Evolutionary conservation across 2,888 invertebrate genomes (phyloP).

Genomic region (Heliconius hortense): DNA sequence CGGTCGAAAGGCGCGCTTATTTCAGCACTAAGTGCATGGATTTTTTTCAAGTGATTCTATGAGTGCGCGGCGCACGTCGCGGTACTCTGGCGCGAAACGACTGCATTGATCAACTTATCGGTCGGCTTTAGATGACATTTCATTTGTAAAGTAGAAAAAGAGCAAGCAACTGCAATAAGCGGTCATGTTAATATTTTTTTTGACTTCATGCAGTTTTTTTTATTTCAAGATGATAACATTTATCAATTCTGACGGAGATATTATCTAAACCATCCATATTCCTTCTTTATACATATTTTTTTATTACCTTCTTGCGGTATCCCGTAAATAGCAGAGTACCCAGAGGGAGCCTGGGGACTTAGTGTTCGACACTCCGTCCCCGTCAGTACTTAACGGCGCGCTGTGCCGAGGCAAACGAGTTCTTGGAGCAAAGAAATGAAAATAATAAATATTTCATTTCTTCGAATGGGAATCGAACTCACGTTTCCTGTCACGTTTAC

Average conservation of each 20-base stretch:
- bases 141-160: neutral
- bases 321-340: no score
- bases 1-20: constrained; percentile 82
- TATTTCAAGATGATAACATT: no score
- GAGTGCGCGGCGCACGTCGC: constrained; percentile 48
- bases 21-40: constrained; percentile 81
- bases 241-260: no score
- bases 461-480: neutral
- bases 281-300: no score
- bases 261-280: no score
- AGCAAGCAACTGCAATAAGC: neutral
- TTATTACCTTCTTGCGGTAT: no score
- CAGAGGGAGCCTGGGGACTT: no score
- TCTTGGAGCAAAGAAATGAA: neutral
- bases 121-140: constrained; percentile 14
- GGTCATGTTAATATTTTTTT: neutral
- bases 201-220: no score
- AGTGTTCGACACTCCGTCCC: no score
- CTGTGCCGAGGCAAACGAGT: no score
- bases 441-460: neutral
- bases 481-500: neutral
- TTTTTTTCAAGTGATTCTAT: constrained; percentile 78
- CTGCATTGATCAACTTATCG: constrained; percentile 22
- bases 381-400: no score
- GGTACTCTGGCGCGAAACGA: constrained; percentile 34